Evolutionary conservation across 2,888 invertebrate genomes (phyloP), one percentile per base, ranked within the genome.

Genomic region (Nudaria mundana): DNA sequence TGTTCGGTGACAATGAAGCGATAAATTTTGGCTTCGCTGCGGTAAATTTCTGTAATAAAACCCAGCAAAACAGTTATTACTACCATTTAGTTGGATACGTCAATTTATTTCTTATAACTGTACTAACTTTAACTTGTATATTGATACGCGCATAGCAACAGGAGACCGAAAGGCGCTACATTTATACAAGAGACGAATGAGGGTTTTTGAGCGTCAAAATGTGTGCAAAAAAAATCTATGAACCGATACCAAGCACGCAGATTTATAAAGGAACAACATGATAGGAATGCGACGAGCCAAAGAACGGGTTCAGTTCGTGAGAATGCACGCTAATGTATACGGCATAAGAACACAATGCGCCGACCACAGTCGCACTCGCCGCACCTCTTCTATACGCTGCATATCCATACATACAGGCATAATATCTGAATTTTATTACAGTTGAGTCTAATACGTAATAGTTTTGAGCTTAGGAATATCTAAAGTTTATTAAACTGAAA

Each of bases 291-390:
- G 58, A 55, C 64, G 65, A 61, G 67, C 64, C 44, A 61, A 52
- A 56, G 63, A 80, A 83, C 83, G 70, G 73, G 83, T 83, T 83
- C 66, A 56, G 58, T 63, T 59, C 71, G 74, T 70, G 81, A 77
- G 81, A 83, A 81, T 78, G 77, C 69, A 67, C 71, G 63, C 67
- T 76, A 74, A 81, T 76, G 62, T 76, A 81, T 74, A 69, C 76
- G 70, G 60, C 58, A 65, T 58, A 73, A 60, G 66, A 67, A 73
- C 63, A 71, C 78, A 81, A 81, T 76, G 70, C 56, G 46, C 38
- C 45, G 48, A 54, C 51, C 54, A 63, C 63, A 68, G 66, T 69
- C 73, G 68, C 66, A 60, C 53, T 23, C 23, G 29, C 37, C 28
- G 48, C 57, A 51, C 56, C 65, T n/a, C n/a, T n/a, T n/a, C n/a